These are phyloP conservation scores for Patiria pectinifera DNA, from an alignment of 53 echinoderm and acorn worm species.

Conservation along the genomic window DNA sequence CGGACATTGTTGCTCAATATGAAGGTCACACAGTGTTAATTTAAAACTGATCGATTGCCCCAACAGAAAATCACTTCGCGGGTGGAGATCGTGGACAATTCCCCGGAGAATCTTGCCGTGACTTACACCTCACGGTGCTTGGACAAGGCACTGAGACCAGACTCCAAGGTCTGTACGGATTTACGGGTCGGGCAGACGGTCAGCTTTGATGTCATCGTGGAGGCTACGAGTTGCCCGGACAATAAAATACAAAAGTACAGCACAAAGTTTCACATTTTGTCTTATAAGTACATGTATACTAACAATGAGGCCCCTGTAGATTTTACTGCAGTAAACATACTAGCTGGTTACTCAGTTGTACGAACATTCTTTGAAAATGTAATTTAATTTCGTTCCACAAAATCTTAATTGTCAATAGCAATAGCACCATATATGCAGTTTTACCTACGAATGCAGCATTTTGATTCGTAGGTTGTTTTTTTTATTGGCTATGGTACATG, in stretches of 20 bases:
- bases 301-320: no score
- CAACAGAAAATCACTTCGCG: slow-evolving; percentile 93
- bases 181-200: slow-evolving; percentile 87
- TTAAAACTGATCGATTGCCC: not conserved
- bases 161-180: slow-evolving; percentile 81
- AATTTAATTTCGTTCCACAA: not conserved
- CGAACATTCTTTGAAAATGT: not conserved
- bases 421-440: no score
- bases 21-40: not conserved
- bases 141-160: slow-evolving; percentile 50
- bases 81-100: slow-evolving; percentile 85
- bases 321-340: no score
- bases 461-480: no score
- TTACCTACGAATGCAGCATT: no score
- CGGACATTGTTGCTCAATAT: no score
- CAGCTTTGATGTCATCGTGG: slow-evolving; percentile 79
- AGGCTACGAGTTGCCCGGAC: slow-evolving; percentile 71
- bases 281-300: no score
- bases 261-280: not conserved
- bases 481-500: no score
- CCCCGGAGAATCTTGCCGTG: slow-evolving; percentile 84
- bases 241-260: slow-evolving; percentile 4
- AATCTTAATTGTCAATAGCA: no score
- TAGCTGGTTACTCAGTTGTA: not conserved
- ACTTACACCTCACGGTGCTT: slow-evolving; percentile 83